phyloP scores from a whole-genome alignment of 2,888 invertebrate genomes.

The Pachydiplax longipennis region DNA sequence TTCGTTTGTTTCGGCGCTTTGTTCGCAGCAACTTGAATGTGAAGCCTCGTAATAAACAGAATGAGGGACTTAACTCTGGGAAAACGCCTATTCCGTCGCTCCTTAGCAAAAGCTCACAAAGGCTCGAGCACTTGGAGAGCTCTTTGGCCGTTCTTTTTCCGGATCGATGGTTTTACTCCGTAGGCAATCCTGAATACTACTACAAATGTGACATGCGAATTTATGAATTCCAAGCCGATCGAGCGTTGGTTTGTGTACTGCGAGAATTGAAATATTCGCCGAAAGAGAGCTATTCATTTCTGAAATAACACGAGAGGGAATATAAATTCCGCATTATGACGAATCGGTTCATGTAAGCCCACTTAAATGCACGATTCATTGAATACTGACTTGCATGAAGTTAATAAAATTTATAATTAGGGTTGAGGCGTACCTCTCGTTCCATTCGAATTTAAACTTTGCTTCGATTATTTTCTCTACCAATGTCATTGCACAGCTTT shows the following conservation, averaged over 20 bases:
- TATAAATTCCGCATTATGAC: too few species aligned
- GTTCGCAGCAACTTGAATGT: background rate
- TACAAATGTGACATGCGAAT: background rate
- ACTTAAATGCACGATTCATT: too few species aligned
- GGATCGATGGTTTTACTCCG: background rate
- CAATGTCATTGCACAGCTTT: too few species aligned
- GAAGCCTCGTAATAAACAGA: background rate
- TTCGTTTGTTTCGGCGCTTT: background rate
- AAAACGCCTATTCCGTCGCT: background rate
- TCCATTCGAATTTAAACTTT: too few species aligned
- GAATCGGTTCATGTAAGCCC: too few species aligned
- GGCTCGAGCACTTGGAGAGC: background rate
- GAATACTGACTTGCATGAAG: too few species aligned
- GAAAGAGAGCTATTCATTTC: background rate
- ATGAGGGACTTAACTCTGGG: background rate
- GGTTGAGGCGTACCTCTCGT: too few species aligned
- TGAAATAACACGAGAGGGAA: too few species aligned
- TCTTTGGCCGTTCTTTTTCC: background rate
- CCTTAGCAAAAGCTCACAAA: too few species aligned
- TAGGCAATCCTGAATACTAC: background rate
- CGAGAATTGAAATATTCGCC: background rate
- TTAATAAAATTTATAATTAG: too few species aligned
- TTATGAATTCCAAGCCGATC: slow-evolving; percentile 7
- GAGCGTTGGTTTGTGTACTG: background rate
- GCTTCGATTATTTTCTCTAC: too few species aligned